Evolutionary conservation across 2,113 vertebrate species (phyloP), one percentile per base, ranked within the genome.

Genomic region (Phylloscopus whistleri): DNA sequence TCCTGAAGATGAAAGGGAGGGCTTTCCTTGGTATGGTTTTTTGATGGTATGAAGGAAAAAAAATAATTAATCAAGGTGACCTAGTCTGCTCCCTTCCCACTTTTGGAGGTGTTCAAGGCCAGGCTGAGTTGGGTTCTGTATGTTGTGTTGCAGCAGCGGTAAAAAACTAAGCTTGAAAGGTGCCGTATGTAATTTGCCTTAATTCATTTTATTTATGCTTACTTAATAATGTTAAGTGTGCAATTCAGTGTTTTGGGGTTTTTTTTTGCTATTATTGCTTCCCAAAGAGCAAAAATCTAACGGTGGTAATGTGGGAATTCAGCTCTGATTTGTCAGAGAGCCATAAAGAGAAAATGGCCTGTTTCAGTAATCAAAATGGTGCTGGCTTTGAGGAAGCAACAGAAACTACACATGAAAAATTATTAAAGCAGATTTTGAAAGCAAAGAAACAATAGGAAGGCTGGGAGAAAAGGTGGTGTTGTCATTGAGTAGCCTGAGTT

Each of bases 371-470:
- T n/a, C 28, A 58, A 62, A 37, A 80, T 66, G 16, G 2, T 69
- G 16, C 26, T 92, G 31, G 16, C 23, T 92, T 78, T 72, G 31
- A 76, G 51, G 28, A 77, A 91, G 15, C 19, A 77, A 43, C 12
- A 75, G 30, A 80, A 77, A 60, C 18, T 64, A 64, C 28, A 33
- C 64, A 84, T 3, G 30, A 73, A 27, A 94, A 90, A 94, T 58
- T 0, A 92, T 94, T 85, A 94, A 91, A 94, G 76, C 23, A 59
- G 30, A 27, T 74, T 89, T 95, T 76, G n/a, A 83, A 92, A 91
- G 22, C 22, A 82, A 83, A 72, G 18, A 87, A 93, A 35, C 13
- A 69, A 56, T 69, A 82, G 26, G 41, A 90, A 82, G 24, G 20
- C 28, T 59, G 26, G 12, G 74, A 78, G 12, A 13, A 2, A 21